A percentile compares a stretch with the other conserved stretches of the same genome.
phyloP scores from a whole-genome alignment of 2,797 vertebrate genomes.

The Ammospiza maritima region DNA sequence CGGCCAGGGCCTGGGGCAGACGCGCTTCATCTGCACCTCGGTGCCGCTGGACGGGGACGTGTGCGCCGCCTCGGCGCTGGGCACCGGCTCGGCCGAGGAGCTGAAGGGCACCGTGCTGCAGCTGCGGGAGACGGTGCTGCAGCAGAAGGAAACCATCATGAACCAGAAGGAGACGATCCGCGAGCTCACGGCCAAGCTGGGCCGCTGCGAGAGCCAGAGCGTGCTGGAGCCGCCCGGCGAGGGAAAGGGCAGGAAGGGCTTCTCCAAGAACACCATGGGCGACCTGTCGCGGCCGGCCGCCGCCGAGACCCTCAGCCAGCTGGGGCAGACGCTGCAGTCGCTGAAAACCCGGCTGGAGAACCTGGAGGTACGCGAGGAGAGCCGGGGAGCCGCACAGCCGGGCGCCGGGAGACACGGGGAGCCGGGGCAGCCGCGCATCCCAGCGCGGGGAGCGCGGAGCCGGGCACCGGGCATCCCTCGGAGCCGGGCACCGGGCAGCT shows the following conservation, averaged over 20 bases:
- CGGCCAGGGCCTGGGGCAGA: conserved; percentile 89
- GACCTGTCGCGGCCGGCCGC: conserved; percentile 91
- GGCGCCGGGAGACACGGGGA: neutral
- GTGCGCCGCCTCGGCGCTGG: conserved; percentile 90
- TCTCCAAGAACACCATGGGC: conserved; percentile 91
- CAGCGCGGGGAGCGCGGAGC: neutral
- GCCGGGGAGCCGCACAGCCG: neutral
- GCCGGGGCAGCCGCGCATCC: neutral
- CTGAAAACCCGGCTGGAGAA: conserved; percentile 94
- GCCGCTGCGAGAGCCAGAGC: conserved; percentile 93
- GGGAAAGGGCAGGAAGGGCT: conserved; percentile 80
- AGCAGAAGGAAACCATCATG: conserved; percentile 96
- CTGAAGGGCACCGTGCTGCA: conserved; percentile 90
- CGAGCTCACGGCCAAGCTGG: conserved; percentile 93
- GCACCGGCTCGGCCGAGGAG: conserved; percentile 89
- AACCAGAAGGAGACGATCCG: conserved; percentile 95
- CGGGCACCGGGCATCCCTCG: too few relatives aligned
- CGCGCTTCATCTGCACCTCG: conserved; percentile 96
- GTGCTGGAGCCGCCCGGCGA: conserved; percentile 81
- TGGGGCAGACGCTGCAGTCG: conserved; percentile 94
- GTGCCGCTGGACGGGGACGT: conserved; percentile 94
- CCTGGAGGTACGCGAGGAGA: conserved; percentile 84
- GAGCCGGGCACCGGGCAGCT: too few relatives aligned
- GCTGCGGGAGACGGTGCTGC: conserved; percentile 93
- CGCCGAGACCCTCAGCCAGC: conserved; percentile 91